These are phyloP conservation scores for Hybognathus amarus DNA, from an alignment of 2,797 vertebrate species.

Conservation along the genomic window DNA sequence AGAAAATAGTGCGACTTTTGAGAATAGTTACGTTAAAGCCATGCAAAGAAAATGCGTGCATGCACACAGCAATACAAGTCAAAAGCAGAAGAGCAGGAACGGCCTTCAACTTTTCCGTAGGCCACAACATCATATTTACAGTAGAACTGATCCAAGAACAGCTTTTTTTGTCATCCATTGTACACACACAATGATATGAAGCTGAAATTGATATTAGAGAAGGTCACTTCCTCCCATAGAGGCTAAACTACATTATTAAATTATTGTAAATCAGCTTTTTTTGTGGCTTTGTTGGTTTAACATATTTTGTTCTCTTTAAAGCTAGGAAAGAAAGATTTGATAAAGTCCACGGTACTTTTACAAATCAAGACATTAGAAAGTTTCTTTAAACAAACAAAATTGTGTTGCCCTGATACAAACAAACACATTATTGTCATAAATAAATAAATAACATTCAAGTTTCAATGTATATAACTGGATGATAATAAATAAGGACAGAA, in stretches of 20 bases:
- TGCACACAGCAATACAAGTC: constrained; percentile 87
- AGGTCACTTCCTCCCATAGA: constrained; percentile 86
- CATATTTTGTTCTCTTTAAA: constrained; percentile 68
- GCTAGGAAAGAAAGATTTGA: constrained; percentile 71
- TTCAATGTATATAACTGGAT: constrained; percentile 83
- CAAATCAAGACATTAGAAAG: constrained; percentile 72
- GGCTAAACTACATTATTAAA: constrained; percentile 94
- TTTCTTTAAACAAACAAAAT: constrained; percentile 73
- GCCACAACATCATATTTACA: constrained; percentile 89
- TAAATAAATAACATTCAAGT: constrained; percentile 89
- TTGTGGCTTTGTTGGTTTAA: constrained; percentile 61
- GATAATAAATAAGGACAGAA: constrained; percentile 83
- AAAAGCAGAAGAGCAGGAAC: constrained; percentile 84
- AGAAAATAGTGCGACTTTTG: constrained; percentile 76
- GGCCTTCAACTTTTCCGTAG: constrained; percentile 71
- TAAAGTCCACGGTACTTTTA: constrained; percentile 71
- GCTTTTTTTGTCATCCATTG: constrained; percentile 76
- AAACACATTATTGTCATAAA: constrained; percentile 80
- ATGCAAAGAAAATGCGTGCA: constrained; percentile 92
- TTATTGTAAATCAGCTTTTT: constrained; percentile 80
- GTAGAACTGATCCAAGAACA: constrained; percentile 73
- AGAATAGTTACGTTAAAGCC: constrained; percentile 86
- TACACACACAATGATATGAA: constrained; percentile 89
- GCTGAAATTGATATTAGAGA: constrained; percentile 88
- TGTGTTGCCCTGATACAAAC: constrained; percentile 76